Conservation (phyloP, 2,113 vertebrate genomes). For the Geococcyx californianus region DNA sequence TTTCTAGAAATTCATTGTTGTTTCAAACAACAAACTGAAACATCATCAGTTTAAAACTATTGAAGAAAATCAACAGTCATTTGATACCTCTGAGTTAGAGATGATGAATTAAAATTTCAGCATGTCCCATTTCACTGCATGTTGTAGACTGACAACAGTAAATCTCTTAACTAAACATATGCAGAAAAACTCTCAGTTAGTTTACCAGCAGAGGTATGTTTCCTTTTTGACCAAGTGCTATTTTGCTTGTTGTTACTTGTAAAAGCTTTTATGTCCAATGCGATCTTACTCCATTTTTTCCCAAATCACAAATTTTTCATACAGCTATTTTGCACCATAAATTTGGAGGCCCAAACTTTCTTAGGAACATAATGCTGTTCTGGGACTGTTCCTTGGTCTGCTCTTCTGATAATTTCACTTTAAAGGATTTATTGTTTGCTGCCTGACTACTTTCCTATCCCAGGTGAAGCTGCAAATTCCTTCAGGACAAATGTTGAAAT, state of each 20-base stretch:
- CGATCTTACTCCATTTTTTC: neutral
- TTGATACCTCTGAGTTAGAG: neutral
- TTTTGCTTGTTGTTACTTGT: neutral
- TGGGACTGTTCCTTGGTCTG: neutral
- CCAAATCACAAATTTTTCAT: neutral
- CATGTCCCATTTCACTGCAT: neutral
- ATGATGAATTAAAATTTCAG: neutral
- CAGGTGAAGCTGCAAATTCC: neutral
- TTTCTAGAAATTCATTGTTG: neutral
- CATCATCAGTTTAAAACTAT: neutral
- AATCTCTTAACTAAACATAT: neutral
- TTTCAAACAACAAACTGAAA: slow-evolving; percentile 7
- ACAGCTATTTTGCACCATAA: neutral
- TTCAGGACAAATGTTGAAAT: neutral
- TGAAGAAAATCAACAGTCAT: neutral
- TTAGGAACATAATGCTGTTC: neutral
- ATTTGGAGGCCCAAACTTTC: neutral
- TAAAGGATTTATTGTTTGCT: neutral
- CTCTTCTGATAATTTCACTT: neutral
- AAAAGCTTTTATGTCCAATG: neutral
- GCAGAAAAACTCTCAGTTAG: neutral
- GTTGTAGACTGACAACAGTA: neutral
- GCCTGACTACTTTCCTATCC: neutral
- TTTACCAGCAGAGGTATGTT: neutral
- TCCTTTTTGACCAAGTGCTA: neutral